Evolutionary conservation across 2,888 invertebrate species (phyloP).

Genomic region (Dryobotodes eremita): DNA sequence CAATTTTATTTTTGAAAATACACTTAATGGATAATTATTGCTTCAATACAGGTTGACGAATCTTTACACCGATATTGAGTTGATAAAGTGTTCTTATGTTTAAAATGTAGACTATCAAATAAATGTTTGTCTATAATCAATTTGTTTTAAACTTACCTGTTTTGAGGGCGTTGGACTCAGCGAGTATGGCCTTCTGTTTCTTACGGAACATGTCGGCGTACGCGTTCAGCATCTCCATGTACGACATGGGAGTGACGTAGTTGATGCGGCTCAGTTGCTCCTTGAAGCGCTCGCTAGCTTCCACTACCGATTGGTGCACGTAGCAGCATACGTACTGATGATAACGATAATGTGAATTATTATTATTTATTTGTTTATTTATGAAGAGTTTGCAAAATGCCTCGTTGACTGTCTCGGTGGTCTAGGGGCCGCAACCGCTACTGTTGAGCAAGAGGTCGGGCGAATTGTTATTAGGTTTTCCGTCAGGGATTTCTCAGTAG

Average conservation of each 20-base stretch:
- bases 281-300: constrained; percentile 93
- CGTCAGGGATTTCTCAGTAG: too few relatives aligned
- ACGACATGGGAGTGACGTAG: constrained; percentile 97
- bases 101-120: background rate
- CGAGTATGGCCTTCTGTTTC: constrained; percentile 91
- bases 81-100: background rate
- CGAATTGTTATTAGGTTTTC: too few relatives aligned
- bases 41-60: background rate
- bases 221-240: constrained; percentile 95
- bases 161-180: constrained; percentile 90
- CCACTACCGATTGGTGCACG: constrained; percentile 93
- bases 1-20: background rate
- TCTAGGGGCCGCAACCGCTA: too few relatives aligned
- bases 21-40: background rate
- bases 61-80: background rate
- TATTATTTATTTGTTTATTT: too few relatives aligned
- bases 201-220: constrained; percentile 94
- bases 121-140: background rate
- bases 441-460: too few relatives aligned
- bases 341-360: background rate
- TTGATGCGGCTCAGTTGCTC: constrained; percentile 94
- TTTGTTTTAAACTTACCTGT: constrained; percentile 78
- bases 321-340: constrained; percentile 85
- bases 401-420: too few relatives aligned
- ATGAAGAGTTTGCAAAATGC: too few relatives aligned